phyloP scores from a whole-genome alignment of 2,797 vertebrate genomes.

The Sylvia borin region DNA sequence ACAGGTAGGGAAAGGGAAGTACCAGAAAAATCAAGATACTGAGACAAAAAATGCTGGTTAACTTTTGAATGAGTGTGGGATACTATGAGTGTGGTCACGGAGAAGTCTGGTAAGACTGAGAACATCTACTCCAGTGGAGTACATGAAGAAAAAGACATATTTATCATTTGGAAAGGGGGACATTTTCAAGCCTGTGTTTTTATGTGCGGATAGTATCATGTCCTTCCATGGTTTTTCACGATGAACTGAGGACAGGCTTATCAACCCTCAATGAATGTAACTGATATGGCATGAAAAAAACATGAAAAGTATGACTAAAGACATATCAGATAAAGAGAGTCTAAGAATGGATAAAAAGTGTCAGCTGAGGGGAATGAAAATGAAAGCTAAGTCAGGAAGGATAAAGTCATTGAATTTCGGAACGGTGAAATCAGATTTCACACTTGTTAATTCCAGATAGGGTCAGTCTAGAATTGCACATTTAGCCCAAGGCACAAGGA shows the following conservation, averaged over 20 bases:
- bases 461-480: not conserved
- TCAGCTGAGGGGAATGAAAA: slow-evolving; percentile 10
- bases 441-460: not conserved
- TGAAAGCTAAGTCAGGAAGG: slow-evolving; percentile 11
- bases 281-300: not conserved
- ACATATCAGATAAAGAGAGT: not conserved
- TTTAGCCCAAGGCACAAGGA: not conserved
- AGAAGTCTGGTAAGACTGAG: not conserved
- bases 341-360: not conserved
- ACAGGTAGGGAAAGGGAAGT: not conserved
- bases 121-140: not conserved
- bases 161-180: not conserved
- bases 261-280: not conserved
- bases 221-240: not conserved
- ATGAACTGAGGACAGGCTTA: not conserved
- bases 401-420: slow-evolving; percentile 16
- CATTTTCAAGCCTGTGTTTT: not conserved
- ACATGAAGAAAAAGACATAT: not conserved
- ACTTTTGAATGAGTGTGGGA: not conserved
- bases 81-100: not conserved
- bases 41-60: not conserved
- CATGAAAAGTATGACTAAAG: not conserved
- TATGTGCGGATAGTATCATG: not conserved
- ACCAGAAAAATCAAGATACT: not conserved
- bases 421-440: not conserved